These are phyloP conservation scores for Meandrina meandrites DNA, from an alignment of 92 coral and sea anemone genomes.

Conservation along the genomic window DNA sequence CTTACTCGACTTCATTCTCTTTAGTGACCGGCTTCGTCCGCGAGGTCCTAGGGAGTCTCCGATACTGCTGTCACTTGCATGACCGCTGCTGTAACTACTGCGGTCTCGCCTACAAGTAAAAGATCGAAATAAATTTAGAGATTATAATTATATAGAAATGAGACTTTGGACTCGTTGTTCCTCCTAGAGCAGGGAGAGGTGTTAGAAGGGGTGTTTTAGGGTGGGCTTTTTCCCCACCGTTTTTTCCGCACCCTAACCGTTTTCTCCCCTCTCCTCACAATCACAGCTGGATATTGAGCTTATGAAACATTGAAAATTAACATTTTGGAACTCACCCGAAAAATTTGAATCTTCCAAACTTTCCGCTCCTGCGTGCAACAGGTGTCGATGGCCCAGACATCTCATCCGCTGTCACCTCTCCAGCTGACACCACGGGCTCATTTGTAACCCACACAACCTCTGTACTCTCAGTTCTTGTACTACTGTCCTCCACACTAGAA, in stretches of 20 bases:
- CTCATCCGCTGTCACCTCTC: constrained; percentile 83
- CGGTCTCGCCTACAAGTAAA: constrained; percentile 69
- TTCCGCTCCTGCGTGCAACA: constrained; percentile 61
- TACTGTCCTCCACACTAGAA: constrained; percentile 59
- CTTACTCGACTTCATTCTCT: constrained; percentile 75
- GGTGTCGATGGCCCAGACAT: constrained; percentile 75
- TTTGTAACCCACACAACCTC: constrained; percentile 81
- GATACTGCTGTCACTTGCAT: constrained; percentile 95
- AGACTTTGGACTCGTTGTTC: not conserved
- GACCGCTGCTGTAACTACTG: constrained; percentile 95
- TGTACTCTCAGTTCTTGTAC: constrained; percentile 60
- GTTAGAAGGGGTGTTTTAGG: not conserved
- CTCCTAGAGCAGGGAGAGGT: not conserved
- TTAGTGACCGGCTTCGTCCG: constrained; percentile 70
- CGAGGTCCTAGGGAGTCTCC: constrained; percentile 88
- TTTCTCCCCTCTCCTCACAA: not conserved
- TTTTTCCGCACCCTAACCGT: not conserved
- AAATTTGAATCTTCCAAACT: constrained; percentile 64
- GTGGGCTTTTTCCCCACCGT: not conserved
- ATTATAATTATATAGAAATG: not conserved
- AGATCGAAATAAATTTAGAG: not conserved
- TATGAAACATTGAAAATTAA: not conserved
- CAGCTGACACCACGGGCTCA: constrained; percentile 78
- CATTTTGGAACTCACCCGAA: constrained; percentile 57
- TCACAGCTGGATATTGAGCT: not conserved